phyloP scores from a whole-genome alignment of 1,140 invertebrate genomes.

The Atta colombica region DNA sequence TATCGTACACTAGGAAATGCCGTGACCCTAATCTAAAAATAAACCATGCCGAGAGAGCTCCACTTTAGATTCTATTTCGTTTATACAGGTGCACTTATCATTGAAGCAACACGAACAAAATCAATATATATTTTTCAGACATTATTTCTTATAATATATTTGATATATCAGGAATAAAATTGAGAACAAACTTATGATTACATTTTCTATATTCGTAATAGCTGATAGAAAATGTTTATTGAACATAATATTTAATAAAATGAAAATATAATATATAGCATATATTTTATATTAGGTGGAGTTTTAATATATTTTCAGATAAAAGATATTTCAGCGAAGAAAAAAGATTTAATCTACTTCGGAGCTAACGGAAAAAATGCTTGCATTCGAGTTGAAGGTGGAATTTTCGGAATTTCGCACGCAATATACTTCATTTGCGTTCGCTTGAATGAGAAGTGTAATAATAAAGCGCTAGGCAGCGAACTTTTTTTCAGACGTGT shows the following conservation, averaged over 20 bases:
- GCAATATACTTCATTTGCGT: constrained; percentile 12
- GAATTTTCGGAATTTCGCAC: constrained; percentile 32
- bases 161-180: not conserved
- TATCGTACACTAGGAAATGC: constrained; percentile 28
- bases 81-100: constrained; percentile 4
- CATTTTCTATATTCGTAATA: not conserved
- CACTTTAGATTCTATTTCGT: constrained; percentile 3
- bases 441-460: constrained; percentile 10
- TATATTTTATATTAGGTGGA: not conserved
- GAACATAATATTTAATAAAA: constrained; percentile 10
- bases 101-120: not conserved
- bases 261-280: not conserved
- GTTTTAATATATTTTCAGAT: constrained; percentile 17
- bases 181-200: not conserved
- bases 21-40: constrained; percentile 29
- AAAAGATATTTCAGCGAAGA: not conserved
- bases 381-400: not conserved
- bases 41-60: constrained; percentile 1
- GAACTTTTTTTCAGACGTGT: constrained; percentile 32
- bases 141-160: not conserved
- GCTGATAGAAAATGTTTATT: not conserved
- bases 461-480: constrained; percentile 25
- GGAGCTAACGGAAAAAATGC: not conserved
- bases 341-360: constrained; percentile 15
- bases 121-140: not conserved